phyloP scores from a whole-genome alignment of 2,797 vertebrate species.

The Neosalanx taihuensis region DNA sequence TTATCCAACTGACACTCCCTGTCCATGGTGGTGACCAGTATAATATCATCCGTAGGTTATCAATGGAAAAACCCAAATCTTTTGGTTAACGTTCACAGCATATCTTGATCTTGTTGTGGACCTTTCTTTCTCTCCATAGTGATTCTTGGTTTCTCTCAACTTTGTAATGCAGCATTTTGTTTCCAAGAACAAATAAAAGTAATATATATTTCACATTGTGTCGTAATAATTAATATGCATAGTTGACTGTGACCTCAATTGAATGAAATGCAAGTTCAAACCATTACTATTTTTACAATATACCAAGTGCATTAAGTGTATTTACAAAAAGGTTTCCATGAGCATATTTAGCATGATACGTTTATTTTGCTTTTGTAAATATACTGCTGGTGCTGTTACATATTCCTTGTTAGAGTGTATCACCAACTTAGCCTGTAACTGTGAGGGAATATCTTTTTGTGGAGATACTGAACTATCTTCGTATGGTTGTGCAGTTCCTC shows the following conservation, averaged over 20 bases:
- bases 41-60: slow-evolving; percentile 25
- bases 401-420: slow-evolving; percentile 24
- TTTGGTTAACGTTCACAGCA: slow-evolving; percentile 11
- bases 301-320: background rate
- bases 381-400: background rate
- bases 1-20: slow-evolving; percentile 66
- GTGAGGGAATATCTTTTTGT: slow-evolving; percentile 85
- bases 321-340: background rate
- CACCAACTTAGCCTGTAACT: slow-evolving; percentile 73
- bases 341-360: background rate
- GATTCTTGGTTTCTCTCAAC: slow-evolving; percentile 61
- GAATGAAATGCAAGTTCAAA: no score
- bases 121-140: slow-evolving; percentile 49
- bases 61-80: slow-evolving; percentile 15
- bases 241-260: no score
- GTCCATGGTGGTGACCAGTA: slow-evolving; percentile 28
- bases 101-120: slow-evolving; percentile 34
- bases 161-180: slow-evolving; percentile 68
- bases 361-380: background rate
- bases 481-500: slow-evolving; percentile 64
- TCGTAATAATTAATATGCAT: background rate
- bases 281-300: no score
- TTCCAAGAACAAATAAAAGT: slow-evolving; percentile 63
- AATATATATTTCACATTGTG: slow-evolving; percentile 74
- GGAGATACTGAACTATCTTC: slow-evolving; percentile 82